Percentiles rank a stretch among this genome's conserved stretches.
These are phyloP conservation scores for Drosophila cognata DNA, from an alignment of 2,888 invertebrate species.

Conservation along the genomic window DNA sequence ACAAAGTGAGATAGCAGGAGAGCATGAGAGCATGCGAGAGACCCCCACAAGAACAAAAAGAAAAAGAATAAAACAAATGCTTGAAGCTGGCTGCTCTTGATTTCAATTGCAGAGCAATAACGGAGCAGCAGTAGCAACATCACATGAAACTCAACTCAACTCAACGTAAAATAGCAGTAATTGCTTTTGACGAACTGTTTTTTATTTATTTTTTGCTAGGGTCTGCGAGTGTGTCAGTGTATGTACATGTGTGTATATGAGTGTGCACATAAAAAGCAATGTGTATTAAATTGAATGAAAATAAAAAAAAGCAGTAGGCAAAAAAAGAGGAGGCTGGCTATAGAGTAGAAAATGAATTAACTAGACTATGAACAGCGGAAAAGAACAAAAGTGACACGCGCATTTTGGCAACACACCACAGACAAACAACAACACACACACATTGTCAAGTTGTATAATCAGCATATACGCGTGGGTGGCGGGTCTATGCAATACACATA, in stretches of 20 bases:
- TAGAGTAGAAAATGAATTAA: slow-evolving; percentile 53
- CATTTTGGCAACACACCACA: slow-evolving; percentile 37
- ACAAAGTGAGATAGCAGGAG: slow-evolving; percentile 16
- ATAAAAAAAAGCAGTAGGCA: slow-evolving; percentile 67
- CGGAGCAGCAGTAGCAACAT: slow-evolving; percentile 45
- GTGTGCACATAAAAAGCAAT: slow-evolving; percentile 59
- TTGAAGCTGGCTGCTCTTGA: slow-evolving; percentile 46
- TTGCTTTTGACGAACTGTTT: slow-evolving; percentile 68
- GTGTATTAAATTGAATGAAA: slow-evolving; percentile 78
- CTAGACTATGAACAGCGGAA: slow-evolving; percentile 44
- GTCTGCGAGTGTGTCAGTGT: slow-evolving; percentile 19
- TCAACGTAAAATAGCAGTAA: slow-evolving; percentile 77
- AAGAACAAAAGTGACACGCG: slow-evolving; percentile 38
- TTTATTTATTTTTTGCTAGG: slow-evolving; percentile 15
- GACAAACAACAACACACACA: slow-evolving; percentile 14
- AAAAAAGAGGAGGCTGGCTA: slow-evolving; percentile 32
- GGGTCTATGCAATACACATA: not conserved
- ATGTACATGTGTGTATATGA: slow-evolving; percentile 24
- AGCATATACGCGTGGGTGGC: slow-evolving; percentile 31
- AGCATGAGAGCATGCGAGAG: slow-evolving; percentile 28
- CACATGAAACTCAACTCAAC: slow-evolving; percentile 59
- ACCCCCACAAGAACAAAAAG: slow-evolving; percentile 55
- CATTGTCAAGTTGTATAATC: slow-evolving; percentile 51
- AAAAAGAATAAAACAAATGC: slow-evolving; percentile 60
- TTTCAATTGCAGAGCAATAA: slow-evolving; percentile 78